Conservation (phyloP, 1,140 invertebrate genomes). For the Drosophila equinoxialis region DNA sequence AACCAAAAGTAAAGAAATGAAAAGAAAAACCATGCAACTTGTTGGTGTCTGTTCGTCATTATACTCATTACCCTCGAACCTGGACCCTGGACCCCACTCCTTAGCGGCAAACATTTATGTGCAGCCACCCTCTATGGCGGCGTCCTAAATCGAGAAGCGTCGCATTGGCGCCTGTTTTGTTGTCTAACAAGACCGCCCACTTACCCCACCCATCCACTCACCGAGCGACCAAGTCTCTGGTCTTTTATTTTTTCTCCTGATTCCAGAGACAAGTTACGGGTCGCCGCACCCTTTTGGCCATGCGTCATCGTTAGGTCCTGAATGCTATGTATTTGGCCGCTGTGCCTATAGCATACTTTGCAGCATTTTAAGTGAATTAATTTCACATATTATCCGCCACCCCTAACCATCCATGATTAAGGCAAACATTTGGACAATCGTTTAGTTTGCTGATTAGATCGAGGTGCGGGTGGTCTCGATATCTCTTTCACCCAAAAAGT, state of each 20-base stretch:
- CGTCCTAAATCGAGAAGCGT: conserved; percentile 30
- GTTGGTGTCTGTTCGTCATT: conserved; percentile 60
- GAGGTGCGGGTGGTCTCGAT: conserved; percentile 15
- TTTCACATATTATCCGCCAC: conserved; percentile 51
- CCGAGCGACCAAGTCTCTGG: conserved; percentile 17
- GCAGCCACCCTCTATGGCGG: conserved; percentile 38
- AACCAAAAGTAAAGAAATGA: neutral
- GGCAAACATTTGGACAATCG: conserved; percentile 35
- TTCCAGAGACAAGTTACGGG: conserved; percentile 14
- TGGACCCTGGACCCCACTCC: neutral
- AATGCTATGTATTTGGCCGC: conserved; percentile 4
- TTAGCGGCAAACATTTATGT: conserved; percentile 42
- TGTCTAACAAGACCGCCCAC: conserved; percentile 26
- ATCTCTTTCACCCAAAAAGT: neutral
- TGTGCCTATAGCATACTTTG: conserved; percentile 70
- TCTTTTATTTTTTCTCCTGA: neutral
- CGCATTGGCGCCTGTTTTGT: conserved; percentile 48
- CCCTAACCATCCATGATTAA: neutral
- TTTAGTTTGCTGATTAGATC: conserved; percentile 63
- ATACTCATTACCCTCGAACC: conserved; percentile 53
- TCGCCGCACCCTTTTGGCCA: conserved; percentile 60
- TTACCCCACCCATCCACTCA: neutral
- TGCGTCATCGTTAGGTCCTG: conserved; percentile 55
- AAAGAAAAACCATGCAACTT: conserved; percentile 48
- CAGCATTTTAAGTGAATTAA: conserved; percentile 76